Conservation (phyloP, 2,113 vertebrate species). For the Heloderma charlesbogerti region DNA sequence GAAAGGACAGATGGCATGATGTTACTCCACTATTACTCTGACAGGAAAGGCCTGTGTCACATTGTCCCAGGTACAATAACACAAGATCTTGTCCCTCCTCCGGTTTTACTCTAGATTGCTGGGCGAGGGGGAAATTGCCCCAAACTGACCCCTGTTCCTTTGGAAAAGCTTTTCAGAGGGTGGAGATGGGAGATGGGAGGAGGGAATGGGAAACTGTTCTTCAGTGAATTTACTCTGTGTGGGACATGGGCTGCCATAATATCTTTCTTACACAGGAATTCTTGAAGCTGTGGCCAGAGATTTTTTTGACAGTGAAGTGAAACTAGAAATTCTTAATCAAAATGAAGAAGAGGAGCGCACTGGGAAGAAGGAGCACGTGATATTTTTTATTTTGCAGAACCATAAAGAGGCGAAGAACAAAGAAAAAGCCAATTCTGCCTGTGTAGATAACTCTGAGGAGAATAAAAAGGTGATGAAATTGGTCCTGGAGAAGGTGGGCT, state of each 20-base stretch:
- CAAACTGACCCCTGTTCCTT: background rate
- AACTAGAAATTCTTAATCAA: slow-evolving; percentile 77
- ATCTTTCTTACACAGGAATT: slow-evolving; percentile 73
- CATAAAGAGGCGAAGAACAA: slow-evolving; percentile 32
- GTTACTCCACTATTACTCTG: slow-evolving; percentile 83
- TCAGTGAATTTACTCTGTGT: background rate
- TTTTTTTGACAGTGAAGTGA: slow-evolving; percentile 79
- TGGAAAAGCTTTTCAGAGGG: background rate
- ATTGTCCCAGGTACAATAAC: slow-evolving; percentile 77
- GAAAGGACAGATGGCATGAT: slow-evolving; percentile 75
- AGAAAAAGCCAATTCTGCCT: slow-evolving; percentile 19
- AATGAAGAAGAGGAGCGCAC: slow-evolving; percentile 77
- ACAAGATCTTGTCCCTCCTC: background rate
- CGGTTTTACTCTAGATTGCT: background rate
- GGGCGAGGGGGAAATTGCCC: background rate
- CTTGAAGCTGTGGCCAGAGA: slow-evolving; percentile 81
- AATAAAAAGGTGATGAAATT: slow-evolving; percentile 53
- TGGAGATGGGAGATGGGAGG: background rate
- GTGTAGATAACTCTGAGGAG: slow-evolving; percentile 23
- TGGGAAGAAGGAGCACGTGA: slow-evolving; percentile 80
- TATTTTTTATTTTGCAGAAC: slow-evolving; percentile 80
- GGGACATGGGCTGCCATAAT: background rate
- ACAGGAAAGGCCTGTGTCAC: slow-evolving; percentile 78
- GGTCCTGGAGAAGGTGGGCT: slow-evolving; percentile 26
- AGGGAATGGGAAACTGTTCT: background rate